Base-by-base conservation (phyloP, 2,113 vertebrate species). In the Circaetus gallicus region DNA sequence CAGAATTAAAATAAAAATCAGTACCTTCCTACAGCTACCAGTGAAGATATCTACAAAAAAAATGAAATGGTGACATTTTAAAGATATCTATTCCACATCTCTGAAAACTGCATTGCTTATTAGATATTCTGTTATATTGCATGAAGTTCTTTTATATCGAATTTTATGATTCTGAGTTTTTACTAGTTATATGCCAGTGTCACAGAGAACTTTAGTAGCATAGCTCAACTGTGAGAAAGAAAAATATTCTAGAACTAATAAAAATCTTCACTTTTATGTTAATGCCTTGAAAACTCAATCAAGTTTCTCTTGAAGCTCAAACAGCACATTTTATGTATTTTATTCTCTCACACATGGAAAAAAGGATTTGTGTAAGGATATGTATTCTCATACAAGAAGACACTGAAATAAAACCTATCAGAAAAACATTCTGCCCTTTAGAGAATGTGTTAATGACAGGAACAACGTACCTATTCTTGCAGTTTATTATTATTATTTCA, bases 261-360 rank as follows among this genome's bases (percentile, higher is more conserved):
- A 93, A 94, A 93, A 82, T 69, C 40, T 82, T 77, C 45, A 56
- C 28, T 95, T 95, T 76, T 76, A 87, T 90, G 74, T 56, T 93
- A 94, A 94, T 45, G 49, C 22, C 82, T 87, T 94, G 70, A 91
- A 96, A 96, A 95, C 92, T 96, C 95, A 94, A 95, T 93, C 87
- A 94, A 93, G 71, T 86, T 88, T 82, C 66, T 90, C 85, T 86
- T 87, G 56, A 91, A 91, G 32, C 58, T 90, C 58, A 42, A 53
- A 69, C n/a, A 80, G 66, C 31, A 85, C 19, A 62, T 93, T 92
- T 94, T 74, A 87, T 67, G 16, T 21, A 67, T 82, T 95, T 96
- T 87, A 47, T 85, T 94, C 43, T 88, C 69, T 67, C 43, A 63
- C 24, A 91, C 6, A 42, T 43, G 13, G n/a, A 40, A 79, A 42